Conservation (phyloP, 2,888 invertebrate species). For the Acanthosepion pharaonis region DNA sequence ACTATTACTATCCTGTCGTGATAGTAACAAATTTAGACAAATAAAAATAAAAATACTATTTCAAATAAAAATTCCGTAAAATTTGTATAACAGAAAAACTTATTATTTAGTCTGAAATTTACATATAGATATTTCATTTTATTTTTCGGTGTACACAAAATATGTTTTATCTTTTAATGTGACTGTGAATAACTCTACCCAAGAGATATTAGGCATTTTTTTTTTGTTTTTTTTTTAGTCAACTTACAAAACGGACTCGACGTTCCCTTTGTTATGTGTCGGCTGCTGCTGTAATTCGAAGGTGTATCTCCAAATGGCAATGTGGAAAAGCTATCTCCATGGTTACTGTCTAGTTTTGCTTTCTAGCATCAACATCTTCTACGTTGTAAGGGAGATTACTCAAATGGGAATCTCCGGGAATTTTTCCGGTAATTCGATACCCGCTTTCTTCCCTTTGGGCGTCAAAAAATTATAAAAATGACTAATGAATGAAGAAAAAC, state of each 20-base stretch:
- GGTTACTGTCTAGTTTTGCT: neutral
- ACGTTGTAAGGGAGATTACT: slow-evolving; percentile 23
- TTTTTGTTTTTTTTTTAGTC: no score
- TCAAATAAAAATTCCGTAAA: no score
- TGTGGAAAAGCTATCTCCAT: neutral
- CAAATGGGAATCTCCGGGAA: neutral
- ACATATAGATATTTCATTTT: no score
- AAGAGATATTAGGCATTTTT: no score
- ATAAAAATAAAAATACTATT: no score
- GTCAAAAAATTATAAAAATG: neutral
- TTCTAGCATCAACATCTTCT: neutral
- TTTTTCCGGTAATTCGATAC: neutral
- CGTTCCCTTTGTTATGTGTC: neutral
- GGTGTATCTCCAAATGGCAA: neutral
- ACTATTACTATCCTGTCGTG: no score
- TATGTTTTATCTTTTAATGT: no score
- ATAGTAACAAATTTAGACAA: no score
- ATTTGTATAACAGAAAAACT: no score
- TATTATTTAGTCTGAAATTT: no score
- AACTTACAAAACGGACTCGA: neutral
- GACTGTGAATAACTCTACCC: no score
- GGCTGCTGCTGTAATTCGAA: neutral
- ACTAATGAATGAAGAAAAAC: neutral
- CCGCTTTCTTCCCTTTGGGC: neutral
- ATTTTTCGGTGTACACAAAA: no score